These are phyloP conservation scores for Zaprionus kolodkinae DNA, from an alignment of 1,140 invertebrate genomes.

Conservation along the genomic window DNA sequence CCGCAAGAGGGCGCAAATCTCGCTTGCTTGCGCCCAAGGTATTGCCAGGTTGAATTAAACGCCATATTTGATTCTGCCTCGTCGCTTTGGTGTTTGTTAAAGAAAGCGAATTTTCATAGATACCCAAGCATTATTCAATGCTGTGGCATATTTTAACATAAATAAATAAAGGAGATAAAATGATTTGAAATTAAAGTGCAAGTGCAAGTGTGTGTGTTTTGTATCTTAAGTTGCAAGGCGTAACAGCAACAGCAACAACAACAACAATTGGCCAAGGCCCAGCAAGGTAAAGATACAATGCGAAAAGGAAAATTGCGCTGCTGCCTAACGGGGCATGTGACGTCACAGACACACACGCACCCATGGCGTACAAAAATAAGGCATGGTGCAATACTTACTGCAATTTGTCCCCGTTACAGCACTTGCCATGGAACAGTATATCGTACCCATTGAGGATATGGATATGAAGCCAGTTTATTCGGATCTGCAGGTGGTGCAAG, in stretches of 20 bases:
- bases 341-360: slow-evolving; percentile 44
- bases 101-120: slow-evolving; percentile 61
- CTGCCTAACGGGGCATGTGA: slow-evolving; percentile 45
- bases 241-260: slow-evolving; percentile 23
- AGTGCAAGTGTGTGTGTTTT: slow-evolving; percentile 13
- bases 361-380: background rate
- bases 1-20: slow-evolving; percentile 54
- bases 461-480: slow-evolving; percentile 69
- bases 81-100: slow-evolving; percentile 54
- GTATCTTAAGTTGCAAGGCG: slow-evolving; percentile 21
- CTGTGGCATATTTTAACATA: slow-evolving; percentile 25
- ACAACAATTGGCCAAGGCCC: slow-evolving; percentile 37
- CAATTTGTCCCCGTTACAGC: slow-evolving; percentile 27
- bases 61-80: slow-evolving; percentile 74
- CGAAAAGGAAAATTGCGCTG: slow-evolving; percentile 51
- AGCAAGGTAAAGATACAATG: slow-evolving; percentile 44
- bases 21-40: slow-evolving; percentile 15
- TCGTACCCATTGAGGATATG: slow-evolving; percentile 63
- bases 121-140: slow-evolving; percentile 36
- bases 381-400: slow-evolving; percentile 11
- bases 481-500: slow-evolving; percentile 78
- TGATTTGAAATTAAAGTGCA: slow-evolving; percentile 26
- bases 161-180: slow-evolving; percentile 22
- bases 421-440: slow-evolving; percentile 64
- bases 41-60: slow-evolving; percentile 66